A percentile compares a stretch with the other conserved stretches of the same genome.
These are phyloP conservation scores for Eleginops maclovinus DNA, from an alignment of 2,113 vertebrate genomes.

Conservation along the genomic window DNA sequence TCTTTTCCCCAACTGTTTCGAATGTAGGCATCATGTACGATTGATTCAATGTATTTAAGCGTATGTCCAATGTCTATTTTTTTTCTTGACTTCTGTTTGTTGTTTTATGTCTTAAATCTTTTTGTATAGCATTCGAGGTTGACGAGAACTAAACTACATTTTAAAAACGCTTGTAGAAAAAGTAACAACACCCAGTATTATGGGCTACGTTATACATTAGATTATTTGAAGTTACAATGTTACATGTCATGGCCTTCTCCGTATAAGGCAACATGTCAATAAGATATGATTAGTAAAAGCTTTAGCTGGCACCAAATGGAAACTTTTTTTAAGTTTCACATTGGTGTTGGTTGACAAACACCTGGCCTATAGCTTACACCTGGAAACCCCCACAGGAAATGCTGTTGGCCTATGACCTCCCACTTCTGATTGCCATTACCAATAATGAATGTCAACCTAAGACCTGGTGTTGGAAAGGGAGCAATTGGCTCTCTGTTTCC, in stretches of 20 bases:
- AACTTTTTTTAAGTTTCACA: no score
- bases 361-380: background rate
- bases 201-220: background rate
- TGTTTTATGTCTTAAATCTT: no score
- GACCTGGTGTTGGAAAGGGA: background rate
- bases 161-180: no score
- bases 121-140: no score
- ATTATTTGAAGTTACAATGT: background rate
- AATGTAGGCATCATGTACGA: background rate
- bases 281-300: no score
- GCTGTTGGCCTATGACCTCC: background rate
- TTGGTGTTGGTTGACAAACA: background rate
- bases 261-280: no score
- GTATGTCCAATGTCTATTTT: background rate
- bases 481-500: background rate
- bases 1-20: background rate
- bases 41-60: background rate
- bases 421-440: background rate
- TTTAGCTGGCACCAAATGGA: no score
- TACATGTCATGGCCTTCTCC: no score
- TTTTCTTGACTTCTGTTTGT: background rate
- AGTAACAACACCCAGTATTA: background rate
- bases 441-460: background rate
- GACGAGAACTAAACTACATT: no score
- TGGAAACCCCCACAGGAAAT: background rate